A percentile compares a stretch with the other conserved stretches of the same genome.
Conservation (phyloP, 2,888 invertebrate genomes). For the Encarsia formosa region DNA sequence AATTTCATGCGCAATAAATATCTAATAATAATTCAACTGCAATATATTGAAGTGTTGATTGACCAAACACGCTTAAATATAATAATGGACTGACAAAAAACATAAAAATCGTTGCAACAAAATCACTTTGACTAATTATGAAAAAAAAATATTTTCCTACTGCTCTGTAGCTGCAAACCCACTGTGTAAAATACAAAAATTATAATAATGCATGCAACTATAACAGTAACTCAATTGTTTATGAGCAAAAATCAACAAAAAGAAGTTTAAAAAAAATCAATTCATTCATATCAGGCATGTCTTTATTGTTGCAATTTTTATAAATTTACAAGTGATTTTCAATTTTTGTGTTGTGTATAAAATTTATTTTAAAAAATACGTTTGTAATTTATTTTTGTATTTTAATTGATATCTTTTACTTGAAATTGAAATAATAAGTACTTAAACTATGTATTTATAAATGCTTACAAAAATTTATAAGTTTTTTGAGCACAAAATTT, state of each 20-base stretch:
- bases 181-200: conserved; percentile 5
- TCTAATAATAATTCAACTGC: conserved; percentile 12
- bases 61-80: conserved; percentile 4
- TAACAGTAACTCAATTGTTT: conserved; percentile 8
- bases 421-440: no score
- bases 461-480: no score
- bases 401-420: not conserved
- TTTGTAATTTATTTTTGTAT: not conserved
- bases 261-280: conserved; percentile 3
- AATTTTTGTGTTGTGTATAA: not conserved
- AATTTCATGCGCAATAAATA: conserved; percentile 22
- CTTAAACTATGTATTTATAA: no score
- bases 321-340: conserved; percentile 3
- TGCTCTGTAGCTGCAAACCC: conserved; percentile 14
- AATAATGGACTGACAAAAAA: not conserved
- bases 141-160: conserved; percentile 25
- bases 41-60: conserved; percentile 7
- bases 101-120: conserved; percentile 11
- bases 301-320: conserved; percentile 19
- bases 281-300: conserved; percentile 20
- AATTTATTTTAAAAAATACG: not conserved
- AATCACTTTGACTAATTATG: conserved; percentile 12
- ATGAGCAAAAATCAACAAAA: conserved; percentile 7
- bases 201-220: conserved; percentile 7
- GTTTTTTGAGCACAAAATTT: no score